Base-by-base conservation (phyloP, 2,797 vertebrate species). In the Distichodus sexfasciatus region DNA sequence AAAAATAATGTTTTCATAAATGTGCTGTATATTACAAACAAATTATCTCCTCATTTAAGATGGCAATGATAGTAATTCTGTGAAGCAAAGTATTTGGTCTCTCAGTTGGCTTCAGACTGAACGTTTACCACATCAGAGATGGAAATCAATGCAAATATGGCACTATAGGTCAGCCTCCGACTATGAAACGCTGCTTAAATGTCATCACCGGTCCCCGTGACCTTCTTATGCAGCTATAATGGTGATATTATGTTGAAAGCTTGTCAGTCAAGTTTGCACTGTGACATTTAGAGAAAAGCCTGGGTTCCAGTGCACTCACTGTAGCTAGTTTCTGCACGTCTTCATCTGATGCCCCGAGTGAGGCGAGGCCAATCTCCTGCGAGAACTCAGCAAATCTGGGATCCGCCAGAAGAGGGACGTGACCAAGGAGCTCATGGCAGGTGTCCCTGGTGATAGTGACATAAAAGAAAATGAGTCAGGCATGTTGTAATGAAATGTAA, bases 251-350 rank as follows among this genome's bases (percentile, higher is more conserved):
- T 69, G 38, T 38, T 23, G 31, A 55, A 24, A 59, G 29, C 23
- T 61, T 74, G 60, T 8, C 65, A 62, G 33, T 66, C 53, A 62
- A 43, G 23, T 12, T 11, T 2, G 33, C 26, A 48, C 17, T 19
- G 23, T 72, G 72, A 66, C 68, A 72, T 77, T 74, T 72, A 31
- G 55, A 41, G 47, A 66, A 61, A 70, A 28, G 6, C 33, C 46
- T 46, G 28, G 17, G 46, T 68, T 41, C 11, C 26, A 14, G 43
- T n/a, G 11, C 6, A 91, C 95, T 94, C 82, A 99, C 97, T 0
- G 97, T 99, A 78, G 97, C 97, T 71, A 99, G 88, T 83, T 98
- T 99, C 87, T 99, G 96, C 40, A 99, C 95, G 21, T 98, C 97
- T 79, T 96, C 94, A 57, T 99, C 95, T 0, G 94, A 93, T 1